Base-by-base conservation (phyloP, 1,140 invertebrate genomes). In the Anadara kagoshimensis region DNA sequence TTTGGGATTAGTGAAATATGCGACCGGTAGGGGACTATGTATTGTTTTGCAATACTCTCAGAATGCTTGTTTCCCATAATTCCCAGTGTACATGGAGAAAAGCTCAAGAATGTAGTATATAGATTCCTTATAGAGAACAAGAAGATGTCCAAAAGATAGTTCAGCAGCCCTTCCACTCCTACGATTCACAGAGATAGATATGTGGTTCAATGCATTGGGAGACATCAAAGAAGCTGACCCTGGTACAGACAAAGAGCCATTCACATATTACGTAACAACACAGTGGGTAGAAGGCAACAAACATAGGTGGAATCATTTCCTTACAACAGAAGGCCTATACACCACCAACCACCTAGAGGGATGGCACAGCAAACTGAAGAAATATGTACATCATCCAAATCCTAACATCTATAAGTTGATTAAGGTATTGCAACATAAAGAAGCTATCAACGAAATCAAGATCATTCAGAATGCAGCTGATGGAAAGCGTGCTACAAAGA, bases 301-400 rank as follows among this genome's bases (percentile, higher is more conserved):
- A 7, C 12, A 7, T 7, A 20, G 20, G 12, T 20, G 20, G 7
- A 5, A 20, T 7, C 12, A 10, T 20, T 20, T n/a, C 20, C 20
- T 20, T 20, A 12, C 54, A 57, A 57, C n/a, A 14, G 54, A 57
- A 57, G 54, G 54, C 24, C 54, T 26, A 22, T 26, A 26, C n/a
- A 26, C 16, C n/a, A 57, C 24, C 54, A 57, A 57, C 54, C 54
- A 57, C 54, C 20, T 57, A 57, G 54, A 57, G 18, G 7, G 54
- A 26, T 57, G 54, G 54, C 54, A 57, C 24, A 57, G 54, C 20
- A 57, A 57, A 26, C 54, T 57, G 24, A 57, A 57, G 54, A 57
- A 57, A 57, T 26, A 8, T 18, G 24, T 57, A 11, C n/a, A 26
- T 26, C 54, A 57, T 18, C 22, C 54, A 4, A 20, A 57, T 20